phyloP scores from a whole-genome alignment of 2,113 vertebrate genomes.

The Phrynocephalus versicolor region DNA sequence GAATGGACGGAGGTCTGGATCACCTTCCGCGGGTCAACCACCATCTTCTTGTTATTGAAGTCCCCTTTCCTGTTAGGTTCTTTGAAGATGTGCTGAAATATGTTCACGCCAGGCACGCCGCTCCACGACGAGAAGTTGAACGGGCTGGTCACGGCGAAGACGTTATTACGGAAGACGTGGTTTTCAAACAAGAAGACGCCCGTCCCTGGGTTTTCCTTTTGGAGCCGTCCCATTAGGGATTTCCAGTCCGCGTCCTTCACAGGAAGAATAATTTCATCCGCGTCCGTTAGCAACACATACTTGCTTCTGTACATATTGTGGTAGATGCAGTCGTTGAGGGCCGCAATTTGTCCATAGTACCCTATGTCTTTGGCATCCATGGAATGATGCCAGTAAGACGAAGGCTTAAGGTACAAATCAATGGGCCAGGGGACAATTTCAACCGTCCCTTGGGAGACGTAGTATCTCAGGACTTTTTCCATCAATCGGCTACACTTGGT shows the following conservation, averaged over 20 bases:
- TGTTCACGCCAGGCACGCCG: slow-evolving; percentile 74
- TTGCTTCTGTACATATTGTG: slow-evolving; percentile 60
- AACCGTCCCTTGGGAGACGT: slow-evolving; percentile 71
- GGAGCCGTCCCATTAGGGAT: slow-evolving; percentile 68
- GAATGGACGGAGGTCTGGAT: slow-evolving; percentile 27
- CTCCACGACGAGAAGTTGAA: slow-evolving; percentile 73
- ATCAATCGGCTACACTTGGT: slow-evolving; percentile 77
- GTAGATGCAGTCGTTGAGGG: slow-evolving; percentile 63
- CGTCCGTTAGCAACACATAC: slow-evolving; percentile 74
- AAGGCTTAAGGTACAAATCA: slow-evolving; percentile 67
- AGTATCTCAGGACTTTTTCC: slow-evolving; percentile 71
- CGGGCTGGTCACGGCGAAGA: slow-evolving; percentile 54
- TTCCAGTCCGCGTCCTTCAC: slow-evolving; percentile 66
- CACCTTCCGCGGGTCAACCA: slow-evolving; percentile 22
- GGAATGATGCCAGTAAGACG: slow-evolving; percentile 64
- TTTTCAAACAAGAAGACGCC: slow-evolving; percentile 76
- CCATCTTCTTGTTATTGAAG: slow-evolving; percentile 37
- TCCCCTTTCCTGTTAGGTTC: slow-evolving; percentile 38
- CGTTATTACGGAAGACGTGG: slow-evolving; percentile 70
- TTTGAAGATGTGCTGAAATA: slow-evolving; percentile 75
- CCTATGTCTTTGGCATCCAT: slow-evolving; percentile 35
- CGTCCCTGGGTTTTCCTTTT: slow-evolving; percentile 57
- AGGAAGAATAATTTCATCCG: slow-evolving; percentile 80
- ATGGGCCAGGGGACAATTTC: slow-evolving; percentile 82
- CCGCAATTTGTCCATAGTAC: slow-evolving; percentile 61